Evolutionary conservation across 2,113 vertebrate genomes (phyloP).

Genomic region (Podarcis muralis): DNA sequence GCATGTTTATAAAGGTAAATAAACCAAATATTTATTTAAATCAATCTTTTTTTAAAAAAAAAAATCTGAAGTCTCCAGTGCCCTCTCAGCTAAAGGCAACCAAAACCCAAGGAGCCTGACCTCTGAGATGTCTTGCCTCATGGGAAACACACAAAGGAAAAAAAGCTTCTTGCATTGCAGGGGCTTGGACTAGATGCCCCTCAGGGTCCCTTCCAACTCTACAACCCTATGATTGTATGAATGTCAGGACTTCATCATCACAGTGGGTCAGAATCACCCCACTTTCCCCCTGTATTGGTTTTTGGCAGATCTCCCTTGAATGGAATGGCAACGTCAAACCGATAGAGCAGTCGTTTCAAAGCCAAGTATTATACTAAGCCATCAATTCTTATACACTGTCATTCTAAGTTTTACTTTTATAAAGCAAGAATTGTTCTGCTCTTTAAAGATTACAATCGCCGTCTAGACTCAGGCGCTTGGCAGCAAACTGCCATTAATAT

Average conservation of each 20-base stretch:
- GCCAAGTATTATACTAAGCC: not conserved
- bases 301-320: not conserved
- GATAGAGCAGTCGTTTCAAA: not conserved
- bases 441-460: not conserved
- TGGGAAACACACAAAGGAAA: not conserved
- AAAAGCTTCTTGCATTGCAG: too few species aligned
- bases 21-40: too few species aligned
- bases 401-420: not conserved
- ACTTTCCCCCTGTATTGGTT: not conserved
- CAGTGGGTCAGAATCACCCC: not conserved
- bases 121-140: not conserved
- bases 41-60: too few species aligned
- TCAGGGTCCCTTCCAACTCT: too few species aligned
- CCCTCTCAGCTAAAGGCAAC: not conserved
- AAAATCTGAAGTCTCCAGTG: not conserved
- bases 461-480: not conserved
- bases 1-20: too few species aligned
- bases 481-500: not conserved
- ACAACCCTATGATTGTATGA: not conserved
- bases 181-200: too few species aligned
- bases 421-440: not conserved
- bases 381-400: not conserved
- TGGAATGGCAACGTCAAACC: not conserved
- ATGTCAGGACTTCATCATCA: not conserved
- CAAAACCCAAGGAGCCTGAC: not conserved